These are phyloP conservation scores for Cebus imitator DNA, from an alignment of 2,113 vertebrate species.

Conservation along the genomic window DNA sequence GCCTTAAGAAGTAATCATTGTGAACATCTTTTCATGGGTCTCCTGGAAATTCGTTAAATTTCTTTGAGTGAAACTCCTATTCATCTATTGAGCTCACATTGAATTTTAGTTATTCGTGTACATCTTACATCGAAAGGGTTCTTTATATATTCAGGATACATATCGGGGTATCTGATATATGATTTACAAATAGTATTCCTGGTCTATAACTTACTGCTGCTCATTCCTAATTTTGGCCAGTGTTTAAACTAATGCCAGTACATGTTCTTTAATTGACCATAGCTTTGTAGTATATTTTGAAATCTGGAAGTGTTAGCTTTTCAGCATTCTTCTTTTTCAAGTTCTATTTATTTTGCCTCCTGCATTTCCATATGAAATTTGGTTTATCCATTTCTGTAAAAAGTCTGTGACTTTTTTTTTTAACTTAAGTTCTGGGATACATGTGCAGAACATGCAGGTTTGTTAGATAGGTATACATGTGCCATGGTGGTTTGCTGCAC, in stretches of 20 bases:
- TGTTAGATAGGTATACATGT: too few species aligned
- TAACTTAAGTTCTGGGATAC: too few species aligned
- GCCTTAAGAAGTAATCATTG: not conserved
- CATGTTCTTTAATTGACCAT: not conserved
- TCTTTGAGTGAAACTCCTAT: not conserved
- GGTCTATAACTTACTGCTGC: not conserved
- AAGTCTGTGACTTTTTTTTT: not conserved
- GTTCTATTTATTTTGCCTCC: not conserved
- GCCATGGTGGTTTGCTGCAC: too few species aligned
- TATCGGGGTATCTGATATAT: not conserved
- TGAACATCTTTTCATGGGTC: not conserved
- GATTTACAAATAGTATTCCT: not conserved
- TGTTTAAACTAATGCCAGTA: not conserved
- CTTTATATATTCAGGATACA: not conserved
- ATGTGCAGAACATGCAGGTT: too few species aligned
- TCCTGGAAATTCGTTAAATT: not conserved
- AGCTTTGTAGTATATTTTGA: not conserved
- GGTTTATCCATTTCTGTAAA: not conserved
- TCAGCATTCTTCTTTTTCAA: not conserved
- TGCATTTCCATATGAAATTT: not conserved
- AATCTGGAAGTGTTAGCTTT: not conserved
- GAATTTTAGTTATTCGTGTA: not conserved
- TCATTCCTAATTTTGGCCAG: not conserved
- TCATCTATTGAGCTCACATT: not conserved
- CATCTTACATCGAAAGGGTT: not conserved